Conservation (phyloP, 2,888 invertebrate genomes). For the Drosophila heteroneura region DNA sequence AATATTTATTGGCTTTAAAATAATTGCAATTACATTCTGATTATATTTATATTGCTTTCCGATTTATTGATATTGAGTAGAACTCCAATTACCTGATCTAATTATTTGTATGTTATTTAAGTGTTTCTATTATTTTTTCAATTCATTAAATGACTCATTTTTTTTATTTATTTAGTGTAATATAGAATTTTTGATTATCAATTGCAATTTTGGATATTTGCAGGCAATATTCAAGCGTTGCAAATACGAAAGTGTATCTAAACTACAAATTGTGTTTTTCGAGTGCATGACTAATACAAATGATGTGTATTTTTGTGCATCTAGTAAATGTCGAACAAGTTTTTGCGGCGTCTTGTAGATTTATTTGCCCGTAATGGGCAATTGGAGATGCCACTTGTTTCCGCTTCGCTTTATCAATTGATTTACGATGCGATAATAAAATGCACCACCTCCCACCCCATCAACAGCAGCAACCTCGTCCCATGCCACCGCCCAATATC, state of each 20-base stretch:
- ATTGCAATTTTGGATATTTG: background rate
- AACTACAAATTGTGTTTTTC: constrained; percentile 1
- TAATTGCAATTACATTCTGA: background rate
- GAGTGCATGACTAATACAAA: constrained; percentile 24
- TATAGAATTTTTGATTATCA: background rate
- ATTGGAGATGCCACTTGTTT: constrained; percentile 80
- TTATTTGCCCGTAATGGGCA: constrained; percentile 70
- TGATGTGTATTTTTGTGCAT: constrained; percentile 23
- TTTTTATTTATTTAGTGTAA: background rate
- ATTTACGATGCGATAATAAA: constrained; percentile 76
- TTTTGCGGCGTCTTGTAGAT: constrained; percentile 58
- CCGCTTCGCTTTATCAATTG: constrained; percentile 82
- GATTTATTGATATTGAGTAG: background rate
- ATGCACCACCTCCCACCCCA: constrained; percentile 8
- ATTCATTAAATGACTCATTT: background rate
- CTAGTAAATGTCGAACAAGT: constrained; percentile 62
- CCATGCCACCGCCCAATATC: constrained; percentile 4
- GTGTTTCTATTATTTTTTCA: background rate
- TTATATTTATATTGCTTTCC: background rate
- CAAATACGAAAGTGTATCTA: background rate
- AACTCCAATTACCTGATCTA: background rate
- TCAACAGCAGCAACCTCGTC: background rate
- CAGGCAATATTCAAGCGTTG: too few species aligned
- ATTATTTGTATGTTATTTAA: background rate
- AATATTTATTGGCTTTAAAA: background rate